phyloP scores from a whole-genome alignment of 2,888 invertebrate species.

The Orchesellides sinensis region DNA sequence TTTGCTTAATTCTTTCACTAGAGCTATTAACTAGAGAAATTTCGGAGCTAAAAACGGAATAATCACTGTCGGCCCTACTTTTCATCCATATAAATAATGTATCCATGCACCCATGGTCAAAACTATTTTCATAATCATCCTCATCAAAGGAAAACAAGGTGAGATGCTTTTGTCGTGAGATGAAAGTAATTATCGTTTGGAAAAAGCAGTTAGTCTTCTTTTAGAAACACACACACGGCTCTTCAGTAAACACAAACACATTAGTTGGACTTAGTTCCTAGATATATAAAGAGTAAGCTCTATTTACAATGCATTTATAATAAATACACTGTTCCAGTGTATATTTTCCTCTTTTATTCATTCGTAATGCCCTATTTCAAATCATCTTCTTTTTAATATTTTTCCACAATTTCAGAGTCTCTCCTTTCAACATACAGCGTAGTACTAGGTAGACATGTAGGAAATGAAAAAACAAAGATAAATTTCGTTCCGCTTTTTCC shows the following conservation, averaged over 20 bases:
- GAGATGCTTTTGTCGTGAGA: constrained; percentile 23
- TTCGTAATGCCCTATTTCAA: constrained; percentile 37
- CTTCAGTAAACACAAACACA: constrained; percentile 25
- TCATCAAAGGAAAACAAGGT: background rate
- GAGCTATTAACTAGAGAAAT: too few species aligned
- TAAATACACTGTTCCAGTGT: background rate
- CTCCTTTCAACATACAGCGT: background rate
- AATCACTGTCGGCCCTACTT: constrained; percentile 53
- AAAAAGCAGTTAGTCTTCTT: background rate
- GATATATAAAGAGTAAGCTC: too few species aligned
- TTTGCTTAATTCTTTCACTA: too few species aligned
- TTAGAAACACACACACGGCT: background rate
- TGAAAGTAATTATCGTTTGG: constrained; percentile 28
- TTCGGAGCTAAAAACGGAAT: constrained; percentile 35
- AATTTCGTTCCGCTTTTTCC: constrained; percentile 25
- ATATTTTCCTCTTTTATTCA: constrained; percentile 13
- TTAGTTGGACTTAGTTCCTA: too few species aligned
- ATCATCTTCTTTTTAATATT: constrained; percentile 16
- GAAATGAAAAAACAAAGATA: constrained; percentile 33
- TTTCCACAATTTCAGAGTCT: constrained; percentile 13
- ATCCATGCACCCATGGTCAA: background rate
- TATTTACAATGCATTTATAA: constrained; percentile 18
- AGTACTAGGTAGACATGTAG: background rate
- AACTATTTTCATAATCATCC: constrained; percentile 3
- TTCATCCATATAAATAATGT: constrained; percentile 48